A percentile compares a stretch with the other conserved stretches of the same genome.
phyloP scores from a whole-genome alignment of 2,888 invertebrate genomes.

The Conops quadrifasciatus region DNA sequence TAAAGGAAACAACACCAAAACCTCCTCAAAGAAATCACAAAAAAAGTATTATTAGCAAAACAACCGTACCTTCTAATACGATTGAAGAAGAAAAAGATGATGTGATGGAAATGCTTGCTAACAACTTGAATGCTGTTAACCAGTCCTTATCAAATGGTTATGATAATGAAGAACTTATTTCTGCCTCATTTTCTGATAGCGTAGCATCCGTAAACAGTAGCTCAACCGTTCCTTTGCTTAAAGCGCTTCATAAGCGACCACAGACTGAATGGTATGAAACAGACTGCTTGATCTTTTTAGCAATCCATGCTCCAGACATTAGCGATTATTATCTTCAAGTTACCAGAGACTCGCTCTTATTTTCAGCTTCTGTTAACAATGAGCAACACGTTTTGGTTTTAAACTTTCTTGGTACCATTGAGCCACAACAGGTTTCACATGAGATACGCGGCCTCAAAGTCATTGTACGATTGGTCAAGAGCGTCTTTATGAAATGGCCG shows the following conservation, averaged over 20 bases:
- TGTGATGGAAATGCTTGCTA: not conserved
- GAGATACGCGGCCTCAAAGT: constrained; percentile 55
- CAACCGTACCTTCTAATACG: no score
- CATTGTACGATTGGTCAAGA: constrained; percentile 51
- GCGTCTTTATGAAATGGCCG: constrained; percentile 50
- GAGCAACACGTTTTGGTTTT: constrained; percentile 46
- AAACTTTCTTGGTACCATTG: constrained; percentile 48
- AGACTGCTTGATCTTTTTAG: constrained; percentile 50
- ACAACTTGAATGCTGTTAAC: not conserved
- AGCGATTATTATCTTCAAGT: constrained; percentile 51
- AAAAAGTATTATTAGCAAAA: not conserved
- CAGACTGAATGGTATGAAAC: constrained; percentile 53
- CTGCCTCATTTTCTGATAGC: not conserved
- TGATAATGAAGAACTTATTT: not conserved
- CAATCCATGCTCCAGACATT: constrained; percentile 52
- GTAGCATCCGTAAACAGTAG: not conserved
- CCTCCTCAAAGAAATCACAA: no score
- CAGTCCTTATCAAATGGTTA: not conserved
- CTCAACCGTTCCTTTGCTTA: constrained; percentile 42
- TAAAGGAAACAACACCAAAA: constrained; percentile 3
- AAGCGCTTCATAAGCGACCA: constrained; percentile 48
- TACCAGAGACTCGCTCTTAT: constrained; percentile 42
- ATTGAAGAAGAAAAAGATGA: not conserved
- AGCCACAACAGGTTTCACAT: constrained; percentile 48
- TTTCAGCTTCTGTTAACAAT: constrained; percentile 42